These are phyloP conservation scores for Okamejei kenojei DNA, from an alignment of 2,797 vertebrate species.

Conservation along the genomic window DNA sequence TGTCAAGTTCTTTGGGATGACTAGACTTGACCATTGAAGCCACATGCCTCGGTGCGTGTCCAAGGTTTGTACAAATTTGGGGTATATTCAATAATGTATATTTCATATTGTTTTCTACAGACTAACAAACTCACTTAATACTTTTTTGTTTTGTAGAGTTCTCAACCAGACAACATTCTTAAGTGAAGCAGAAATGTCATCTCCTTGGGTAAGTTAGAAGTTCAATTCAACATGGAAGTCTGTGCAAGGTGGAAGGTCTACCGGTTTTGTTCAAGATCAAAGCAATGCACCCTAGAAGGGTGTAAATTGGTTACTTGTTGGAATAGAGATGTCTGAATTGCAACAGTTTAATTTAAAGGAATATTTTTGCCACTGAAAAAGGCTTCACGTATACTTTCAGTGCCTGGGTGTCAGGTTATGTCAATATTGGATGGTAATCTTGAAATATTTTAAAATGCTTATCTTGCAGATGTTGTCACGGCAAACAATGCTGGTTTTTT, in stretches of 20 bases:
- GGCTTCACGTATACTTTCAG: not conserved
- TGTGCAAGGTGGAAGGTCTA: not conserved
- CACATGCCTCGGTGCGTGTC: not conserved
- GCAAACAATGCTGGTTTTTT: not conserved
- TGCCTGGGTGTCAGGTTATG: no score
- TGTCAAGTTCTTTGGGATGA: no score
- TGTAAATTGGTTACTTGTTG: not conserved
- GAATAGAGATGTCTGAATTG: not conserved
- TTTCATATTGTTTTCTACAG: not conserved
- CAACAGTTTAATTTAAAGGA: not conserved
- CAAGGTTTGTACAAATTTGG: not conserved
- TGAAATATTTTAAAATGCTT: not conserved
- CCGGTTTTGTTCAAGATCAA: not conserved
- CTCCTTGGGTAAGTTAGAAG: constrained; percentile 30
- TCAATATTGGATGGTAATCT: no score
- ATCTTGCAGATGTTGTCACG: not conserved
- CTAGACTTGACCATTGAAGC: no score
- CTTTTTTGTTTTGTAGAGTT: constrained; percentile 5
- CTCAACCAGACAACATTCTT: not conserved
- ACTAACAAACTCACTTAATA: not conserved
- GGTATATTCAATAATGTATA: not conserved
- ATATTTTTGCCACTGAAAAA: not conserved
- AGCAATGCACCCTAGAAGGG: not conserved
- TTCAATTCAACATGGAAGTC: not conserved
- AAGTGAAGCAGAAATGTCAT: constrained; percentile 24